Evolutionary conservation across 2,113 vertebrate genomes (phyloP).

Genomic region (Murina feae): DNA sequence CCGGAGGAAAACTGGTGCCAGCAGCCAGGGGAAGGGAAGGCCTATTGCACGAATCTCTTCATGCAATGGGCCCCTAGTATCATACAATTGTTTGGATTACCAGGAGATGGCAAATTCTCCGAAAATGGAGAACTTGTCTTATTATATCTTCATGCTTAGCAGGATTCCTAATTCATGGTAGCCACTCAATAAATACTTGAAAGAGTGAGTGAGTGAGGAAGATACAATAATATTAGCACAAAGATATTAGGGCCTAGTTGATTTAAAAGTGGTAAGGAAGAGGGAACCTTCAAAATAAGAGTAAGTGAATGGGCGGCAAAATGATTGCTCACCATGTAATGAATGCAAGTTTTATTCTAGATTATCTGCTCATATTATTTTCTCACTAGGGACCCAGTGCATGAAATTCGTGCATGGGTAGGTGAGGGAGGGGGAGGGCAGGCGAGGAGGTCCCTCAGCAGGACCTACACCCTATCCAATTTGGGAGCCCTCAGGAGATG

Average conservation of each 20-base stretch:
- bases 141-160: neutral
- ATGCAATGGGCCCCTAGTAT: no score
- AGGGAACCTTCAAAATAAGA: neutral
- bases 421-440: no score
- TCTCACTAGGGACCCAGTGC: no score
- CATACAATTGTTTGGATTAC: neutral
- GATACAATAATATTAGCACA: neutral
- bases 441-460: no score
- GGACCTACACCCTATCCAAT: no score
- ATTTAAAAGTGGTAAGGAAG: neutral
- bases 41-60: no score
- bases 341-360: neutral
- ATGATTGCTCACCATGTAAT: neutral
- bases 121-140: neutral
- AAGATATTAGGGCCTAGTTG: neutral
- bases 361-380: neutral
- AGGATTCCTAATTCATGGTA: neutral
- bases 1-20: no score
- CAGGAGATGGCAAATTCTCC: neutral
- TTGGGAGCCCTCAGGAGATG: no score
- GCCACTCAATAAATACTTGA: neutral
- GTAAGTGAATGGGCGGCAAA: neutral
- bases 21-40: no score
- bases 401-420: no score
- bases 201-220: neutral